phyloP scores from a whole-genome alignment of 2,888 invertebrate species.

The Hypena proboscidalis region DNA sequence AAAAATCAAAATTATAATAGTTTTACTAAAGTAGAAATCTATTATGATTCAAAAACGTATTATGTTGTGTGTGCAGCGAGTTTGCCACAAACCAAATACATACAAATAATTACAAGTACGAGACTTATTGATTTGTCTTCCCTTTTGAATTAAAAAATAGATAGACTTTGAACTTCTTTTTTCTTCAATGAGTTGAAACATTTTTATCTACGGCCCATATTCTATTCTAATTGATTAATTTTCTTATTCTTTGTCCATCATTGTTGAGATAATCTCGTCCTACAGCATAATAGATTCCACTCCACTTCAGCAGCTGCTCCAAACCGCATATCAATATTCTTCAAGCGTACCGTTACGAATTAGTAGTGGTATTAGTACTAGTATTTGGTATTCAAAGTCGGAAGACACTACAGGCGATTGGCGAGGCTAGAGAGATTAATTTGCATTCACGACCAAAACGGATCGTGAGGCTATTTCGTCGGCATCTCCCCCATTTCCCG shows the following conservation, averaged over 20 bases:
- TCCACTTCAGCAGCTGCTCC: background rate
- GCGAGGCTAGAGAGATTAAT: conserved; percentile 68
- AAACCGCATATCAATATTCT: conserved; percentile 47
- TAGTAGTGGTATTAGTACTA: conserved; percentile 49
- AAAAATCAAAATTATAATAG: conserved; percentile 36
- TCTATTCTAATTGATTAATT: no score
- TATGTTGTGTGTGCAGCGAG: conserved; percentile 9
- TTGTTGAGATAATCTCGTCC: no score
- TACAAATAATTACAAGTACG: background rate
- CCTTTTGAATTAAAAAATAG: no score
- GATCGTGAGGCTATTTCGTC: conserved; percentile 76
- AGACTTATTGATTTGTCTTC: background rate
- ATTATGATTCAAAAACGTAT: conserved; percentile 33
- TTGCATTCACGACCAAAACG: conserved; percentile 78
- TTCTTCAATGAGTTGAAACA: no score
- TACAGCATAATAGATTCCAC: no score
- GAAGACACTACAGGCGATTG: conserved; percentile 59
- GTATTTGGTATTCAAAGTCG: conserved; percentile 63
- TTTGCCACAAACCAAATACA: conserved; percentile 8
- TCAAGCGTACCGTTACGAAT: conserved; percentile 36
- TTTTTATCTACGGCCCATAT: no score
- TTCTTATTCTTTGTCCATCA: no score
- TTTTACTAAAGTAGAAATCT: conserved; percentile 31
- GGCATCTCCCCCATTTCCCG: conserved; percentile 71
- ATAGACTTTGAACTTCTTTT: no score